phyloP scores from a whole-genome alignment of 2,113 vertebrate species.

The Pterophyllum scalare region DNA sequence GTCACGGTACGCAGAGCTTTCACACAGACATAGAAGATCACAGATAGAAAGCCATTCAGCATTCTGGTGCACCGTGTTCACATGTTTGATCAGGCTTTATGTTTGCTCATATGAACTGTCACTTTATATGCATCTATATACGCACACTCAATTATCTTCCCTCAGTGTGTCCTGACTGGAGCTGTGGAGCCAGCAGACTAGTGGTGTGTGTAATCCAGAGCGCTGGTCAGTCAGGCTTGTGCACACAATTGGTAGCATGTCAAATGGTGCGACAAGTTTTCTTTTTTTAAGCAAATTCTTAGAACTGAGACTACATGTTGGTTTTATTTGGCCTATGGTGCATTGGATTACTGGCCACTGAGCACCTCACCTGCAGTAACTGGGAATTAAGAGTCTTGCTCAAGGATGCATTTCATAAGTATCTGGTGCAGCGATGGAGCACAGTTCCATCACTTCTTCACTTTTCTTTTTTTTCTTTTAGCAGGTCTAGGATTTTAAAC shows the following conservation, averaged over 20 bases:
- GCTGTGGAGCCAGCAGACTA: conserved; percentile 36
- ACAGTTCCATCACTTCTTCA: not conserved
- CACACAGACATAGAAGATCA: conserved; percentile 41
- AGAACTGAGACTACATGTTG: not conserved
- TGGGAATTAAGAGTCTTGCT: conserved; percentile 17
- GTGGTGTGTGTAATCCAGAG: conserved; percentile 60
- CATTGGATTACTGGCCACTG: conserved; percentile 14
- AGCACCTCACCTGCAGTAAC: not conserved
- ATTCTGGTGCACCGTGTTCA: conserved; percentile 25
- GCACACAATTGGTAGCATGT: conserved; percentile 37
- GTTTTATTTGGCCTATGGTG: not conserved
- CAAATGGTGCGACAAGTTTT: conserved; percentile 44
- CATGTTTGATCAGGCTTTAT: conserved; percentile 68
- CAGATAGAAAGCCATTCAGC: conserved; percentile 44
- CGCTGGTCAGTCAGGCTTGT: conserved; percentile 53
- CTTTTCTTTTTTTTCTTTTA: not conserved
- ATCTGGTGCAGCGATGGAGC: not conserved
- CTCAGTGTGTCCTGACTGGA: conserved; percentile 24
- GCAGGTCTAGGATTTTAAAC: not conserved
- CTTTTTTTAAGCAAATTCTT: conserved; percentile 11
- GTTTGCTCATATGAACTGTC: conserved; percentile 65
- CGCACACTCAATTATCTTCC: conserved; percentile 62
- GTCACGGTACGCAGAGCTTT: conserved; percentile 15
- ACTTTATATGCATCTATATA: conserved; percentile 40
- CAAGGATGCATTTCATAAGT: conserved; percentile 27